Conservation (phyloP, 2,797 vertebrate genomes). For the Chloroceryle inda region DNA sequence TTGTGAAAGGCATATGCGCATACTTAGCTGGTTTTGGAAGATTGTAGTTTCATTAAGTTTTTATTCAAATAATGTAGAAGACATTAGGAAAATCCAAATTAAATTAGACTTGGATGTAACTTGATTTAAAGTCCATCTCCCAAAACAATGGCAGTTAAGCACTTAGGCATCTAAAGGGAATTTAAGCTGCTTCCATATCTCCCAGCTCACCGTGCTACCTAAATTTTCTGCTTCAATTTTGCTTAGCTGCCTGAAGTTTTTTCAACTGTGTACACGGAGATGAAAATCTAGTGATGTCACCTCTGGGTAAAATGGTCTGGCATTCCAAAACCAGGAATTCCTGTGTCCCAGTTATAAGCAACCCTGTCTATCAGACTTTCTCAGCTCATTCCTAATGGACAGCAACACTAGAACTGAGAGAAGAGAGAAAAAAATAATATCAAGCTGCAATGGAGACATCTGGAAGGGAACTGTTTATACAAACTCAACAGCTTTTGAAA, state of each 20-base stretch:
- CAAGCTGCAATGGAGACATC: background rate
- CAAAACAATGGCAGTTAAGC: background rate
- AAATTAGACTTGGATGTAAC: background rate
- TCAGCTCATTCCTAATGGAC: background rate
- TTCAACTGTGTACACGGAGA: background rate
- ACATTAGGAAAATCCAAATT: background rate
- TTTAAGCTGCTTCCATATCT: background rate
- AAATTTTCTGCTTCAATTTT: background rate
- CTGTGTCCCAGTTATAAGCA: background rate
- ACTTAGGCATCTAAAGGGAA: background rate
- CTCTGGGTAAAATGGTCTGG: background rate
- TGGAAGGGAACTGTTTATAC: conserved; percentile 1
- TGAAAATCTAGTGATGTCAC: background rate
- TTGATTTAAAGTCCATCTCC: background rate
- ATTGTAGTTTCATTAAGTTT: background rate
- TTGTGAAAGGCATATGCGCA: background rate
- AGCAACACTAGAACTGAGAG: background rate
- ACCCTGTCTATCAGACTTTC: background rate
- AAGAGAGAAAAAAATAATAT: background rate
- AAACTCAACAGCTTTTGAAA: conserved; percentile 36
- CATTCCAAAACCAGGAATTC: background rate
- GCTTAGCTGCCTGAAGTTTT: background rate
- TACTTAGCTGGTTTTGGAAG: background rate
- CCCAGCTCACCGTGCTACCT: background rate
- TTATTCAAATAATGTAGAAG: background rate